A percentile compares a stretch with the other conserved stretches of the same genome.
These are phyloP conservation scores for Ichneumoninae sp. DNA, from an alignment of 2,888 invertebrate species.

Conservation along the genomic window DNA sequence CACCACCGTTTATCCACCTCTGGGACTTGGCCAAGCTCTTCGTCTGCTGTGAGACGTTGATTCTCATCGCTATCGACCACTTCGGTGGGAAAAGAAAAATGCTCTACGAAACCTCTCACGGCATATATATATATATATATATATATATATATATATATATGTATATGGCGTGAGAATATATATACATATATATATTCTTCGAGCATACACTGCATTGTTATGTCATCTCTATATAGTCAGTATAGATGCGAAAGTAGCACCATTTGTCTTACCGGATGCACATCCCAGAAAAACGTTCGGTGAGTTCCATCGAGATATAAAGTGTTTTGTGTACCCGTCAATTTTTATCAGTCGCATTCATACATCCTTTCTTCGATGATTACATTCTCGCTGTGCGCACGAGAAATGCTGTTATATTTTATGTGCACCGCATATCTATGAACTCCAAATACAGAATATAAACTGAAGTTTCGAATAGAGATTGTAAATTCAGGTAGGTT, in stretches of 20 bases:
- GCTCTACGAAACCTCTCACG: conserved; percentile 13
- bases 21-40: not conserved
- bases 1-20: conserved; percentile 34
- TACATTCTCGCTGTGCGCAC: conserved; percentile 17
- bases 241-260: conserved; percentile 25
- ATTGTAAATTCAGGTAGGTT: conserved; percentile 38
- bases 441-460: not conserved
- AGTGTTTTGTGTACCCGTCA: conserved; percentile 25
- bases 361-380: conserved; percentile 6
- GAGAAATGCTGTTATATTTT: not conserved
- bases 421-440: too few relatives aligned
- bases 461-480: not conserved
- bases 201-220: not conserved
- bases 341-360: conserved; percentile 12
- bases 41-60: conserved; percentile 44
- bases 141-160: conserved; percentile 7
- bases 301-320: conserved; percentile 36
- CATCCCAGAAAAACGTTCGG: conserved; percentile 37
- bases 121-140: conserved; percentile 4
- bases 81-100: conserved; percentile 44
- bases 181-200: not conserved
- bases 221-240: not conserved
- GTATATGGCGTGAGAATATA: not conserved
- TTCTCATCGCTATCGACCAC: conserved; percentile 57
- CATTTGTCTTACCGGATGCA: conserved; percentile 45